Evolutionary conservation across 2,797 vertebrate species (phyloP).

Genomic region (Podargus strigoides): DNA sequence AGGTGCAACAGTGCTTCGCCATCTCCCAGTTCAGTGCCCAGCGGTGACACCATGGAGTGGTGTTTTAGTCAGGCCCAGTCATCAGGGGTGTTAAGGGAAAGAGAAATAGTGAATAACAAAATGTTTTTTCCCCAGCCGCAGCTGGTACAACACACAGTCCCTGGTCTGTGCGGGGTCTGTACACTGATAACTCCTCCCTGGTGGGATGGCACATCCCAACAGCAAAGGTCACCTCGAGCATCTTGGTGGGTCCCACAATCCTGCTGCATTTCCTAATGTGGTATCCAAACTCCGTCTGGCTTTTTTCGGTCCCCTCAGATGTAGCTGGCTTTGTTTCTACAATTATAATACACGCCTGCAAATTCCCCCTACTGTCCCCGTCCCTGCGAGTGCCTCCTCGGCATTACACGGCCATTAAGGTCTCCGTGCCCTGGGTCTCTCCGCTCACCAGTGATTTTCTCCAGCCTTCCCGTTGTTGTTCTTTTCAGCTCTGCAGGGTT

Average conservation of each 20-base stretch:
- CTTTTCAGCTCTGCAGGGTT: neutral
- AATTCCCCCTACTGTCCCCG: neutral
- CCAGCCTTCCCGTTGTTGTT: neutral
- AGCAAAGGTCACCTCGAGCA: neutral
- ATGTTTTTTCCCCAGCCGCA: neutral
- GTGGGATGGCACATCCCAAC: neutral
- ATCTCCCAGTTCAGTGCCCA: neutral
- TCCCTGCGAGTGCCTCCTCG: neutral
- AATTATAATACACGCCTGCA: neutral
- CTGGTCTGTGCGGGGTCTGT: neutral
- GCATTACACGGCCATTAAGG: neutral
- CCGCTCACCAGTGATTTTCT: neutral
- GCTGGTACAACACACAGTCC: neutral
- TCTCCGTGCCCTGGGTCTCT: neutral
- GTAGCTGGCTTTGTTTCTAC: neutral
- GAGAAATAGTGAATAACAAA: neutral
- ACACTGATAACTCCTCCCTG: neutral
- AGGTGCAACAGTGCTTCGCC: neutral
- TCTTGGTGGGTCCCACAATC: neutral
- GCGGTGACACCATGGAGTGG: fast-evolving
- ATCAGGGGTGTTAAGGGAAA: neutral
- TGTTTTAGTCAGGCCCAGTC: neutral
- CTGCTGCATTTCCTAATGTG: neutral
- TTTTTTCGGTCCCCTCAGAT: neutral
- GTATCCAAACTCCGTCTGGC: neutral